Evolutionary conservation across 2,888 invertebrate genomes (phyloP).

Genomic region (Timema cristinae): DNA sequence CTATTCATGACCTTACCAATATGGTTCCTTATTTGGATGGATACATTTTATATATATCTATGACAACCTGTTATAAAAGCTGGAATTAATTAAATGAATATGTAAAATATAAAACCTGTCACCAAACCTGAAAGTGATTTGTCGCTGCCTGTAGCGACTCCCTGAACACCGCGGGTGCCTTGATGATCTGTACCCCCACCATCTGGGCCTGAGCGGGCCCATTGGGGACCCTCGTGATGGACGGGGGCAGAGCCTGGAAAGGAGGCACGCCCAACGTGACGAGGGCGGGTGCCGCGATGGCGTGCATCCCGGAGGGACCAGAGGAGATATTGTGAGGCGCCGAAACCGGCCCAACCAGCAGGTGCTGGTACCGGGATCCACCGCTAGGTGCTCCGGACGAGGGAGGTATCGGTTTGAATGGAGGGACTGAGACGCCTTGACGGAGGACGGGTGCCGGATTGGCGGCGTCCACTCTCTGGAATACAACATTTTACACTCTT

Average conservation of each 20-base stretch:
- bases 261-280: constrained; percentile 48
- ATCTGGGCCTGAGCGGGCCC: constrained; percentile 10
- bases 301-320: constrained; percentile 24
- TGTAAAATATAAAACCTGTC: neutral
- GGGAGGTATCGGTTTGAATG: constrained; percentile 75
- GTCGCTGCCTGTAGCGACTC: constrained; percentile 44
- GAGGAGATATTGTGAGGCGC: constrained; percentile 20
- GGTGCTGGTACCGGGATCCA: constrained; percentile 10
- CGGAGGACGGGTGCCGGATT: constrained; percentile 45
- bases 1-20: no score
- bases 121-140: constrained; percentile 38
- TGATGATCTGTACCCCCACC: constrained; percentile 18
- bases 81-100: no score
- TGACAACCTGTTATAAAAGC: no score
- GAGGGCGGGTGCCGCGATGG: constrained; percentile 32
- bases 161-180: constrained; percentile 43
- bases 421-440: constrained; percentile 63
- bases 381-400: constrained; percentile 41
- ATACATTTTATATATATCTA: no score
- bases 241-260: constrained; percentile 54
- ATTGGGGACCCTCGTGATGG: constrained; percentile 50
- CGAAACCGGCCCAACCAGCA: constrained; percentile 9
- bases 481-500: no score
- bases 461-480: neutral
- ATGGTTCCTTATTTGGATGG: no score